A percentile compares a stretch with the other conserved stretches of the same genome.
These are phyloP conservation scores for Thaumetopoea pityocampa DNA, from an alignment of 1,140 invertebrate species.

Conservation along the genomic window DNA sequence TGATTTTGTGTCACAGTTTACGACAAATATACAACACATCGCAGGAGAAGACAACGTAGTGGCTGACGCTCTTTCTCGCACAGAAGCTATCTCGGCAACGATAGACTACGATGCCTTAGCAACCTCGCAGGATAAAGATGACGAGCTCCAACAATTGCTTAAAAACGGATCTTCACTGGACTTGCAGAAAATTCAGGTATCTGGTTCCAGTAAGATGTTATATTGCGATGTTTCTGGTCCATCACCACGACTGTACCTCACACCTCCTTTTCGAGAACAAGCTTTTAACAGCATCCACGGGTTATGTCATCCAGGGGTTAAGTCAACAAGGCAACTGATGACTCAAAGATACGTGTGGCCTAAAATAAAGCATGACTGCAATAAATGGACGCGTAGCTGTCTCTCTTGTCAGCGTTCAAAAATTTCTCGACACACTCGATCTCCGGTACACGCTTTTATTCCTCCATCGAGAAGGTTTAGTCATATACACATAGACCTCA, in stretches of 20 bases:
- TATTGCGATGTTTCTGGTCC: conserved; percentile 6
- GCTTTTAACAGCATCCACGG: conserved; percentile 5
- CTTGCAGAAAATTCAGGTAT: background rate
- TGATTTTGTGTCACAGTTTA: background rate
- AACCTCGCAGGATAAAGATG: background rate
- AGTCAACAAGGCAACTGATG: conserved; percentile 5
- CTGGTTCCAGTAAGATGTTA: background rate
- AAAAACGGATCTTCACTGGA: background rate
- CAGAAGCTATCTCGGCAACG: background rate
- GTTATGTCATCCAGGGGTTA: conserved; percentile 6
- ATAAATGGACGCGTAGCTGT: conserved; percentile 3
- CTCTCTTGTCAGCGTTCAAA: background rate
- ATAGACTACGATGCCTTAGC: background rate
- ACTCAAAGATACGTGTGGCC: conserved; percentile 8
- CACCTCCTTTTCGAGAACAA: background rate
- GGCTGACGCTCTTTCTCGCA: background rate
- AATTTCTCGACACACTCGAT: background rate
- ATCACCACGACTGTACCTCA: background rate
- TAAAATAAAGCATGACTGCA: conserved; percentile 7
- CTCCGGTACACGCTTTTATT: background rate
- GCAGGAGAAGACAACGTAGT: background rate
- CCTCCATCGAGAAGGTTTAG: background rate
- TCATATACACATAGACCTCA: background rate
- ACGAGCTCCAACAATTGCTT: background rate
- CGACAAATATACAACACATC: background rate